These are phyloP conservation scores for Trichonephila clavata DNA, from an alignment of 1,140 invertebrate genomes.

Conservation along the genomic window DNA sequence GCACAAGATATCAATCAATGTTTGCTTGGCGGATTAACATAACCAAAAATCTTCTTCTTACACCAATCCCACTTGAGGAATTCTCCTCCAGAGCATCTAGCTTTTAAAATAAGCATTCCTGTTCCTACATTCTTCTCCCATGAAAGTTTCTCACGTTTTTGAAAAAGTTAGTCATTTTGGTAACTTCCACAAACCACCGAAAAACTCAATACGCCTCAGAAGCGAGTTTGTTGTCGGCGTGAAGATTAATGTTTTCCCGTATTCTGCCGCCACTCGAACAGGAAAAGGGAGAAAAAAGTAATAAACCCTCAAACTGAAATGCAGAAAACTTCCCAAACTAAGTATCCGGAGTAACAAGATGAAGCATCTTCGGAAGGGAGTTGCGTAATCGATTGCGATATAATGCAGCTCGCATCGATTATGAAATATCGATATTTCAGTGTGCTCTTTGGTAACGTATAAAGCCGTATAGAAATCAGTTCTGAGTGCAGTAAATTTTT, in stretches of 20 bases:
- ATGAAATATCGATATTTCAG: not conserved
- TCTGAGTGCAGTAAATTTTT: no score
- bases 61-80: no score
- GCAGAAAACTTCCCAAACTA: not conserved
- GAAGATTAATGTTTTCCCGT: not conserved
- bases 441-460: no score
- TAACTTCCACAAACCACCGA: not conserved
- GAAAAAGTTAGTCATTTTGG: not conserved
- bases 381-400: not conserved
- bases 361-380: not conserved
- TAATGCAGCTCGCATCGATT: not conserved
- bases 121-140: no score
- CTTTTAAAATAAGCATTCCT: no score
- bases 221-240: not conserved
- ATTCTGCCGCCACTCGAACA: not conserved
- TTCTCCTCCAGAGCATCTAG: no score
- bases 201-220: not conserved
- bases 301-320: not conserved
- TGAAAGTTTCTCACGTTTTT: not conserved
- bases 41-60: no score
- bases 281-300: not conserved
- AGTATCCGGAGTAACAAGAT: not conserved
- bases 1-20: no score
- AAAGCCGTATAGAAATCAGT: no score
- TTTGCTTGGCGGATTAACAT: no score